Evolutionary conservation across 2,888 invertebrate species (phyloP).

Genomic region (Synergus japonicus): DNA sequence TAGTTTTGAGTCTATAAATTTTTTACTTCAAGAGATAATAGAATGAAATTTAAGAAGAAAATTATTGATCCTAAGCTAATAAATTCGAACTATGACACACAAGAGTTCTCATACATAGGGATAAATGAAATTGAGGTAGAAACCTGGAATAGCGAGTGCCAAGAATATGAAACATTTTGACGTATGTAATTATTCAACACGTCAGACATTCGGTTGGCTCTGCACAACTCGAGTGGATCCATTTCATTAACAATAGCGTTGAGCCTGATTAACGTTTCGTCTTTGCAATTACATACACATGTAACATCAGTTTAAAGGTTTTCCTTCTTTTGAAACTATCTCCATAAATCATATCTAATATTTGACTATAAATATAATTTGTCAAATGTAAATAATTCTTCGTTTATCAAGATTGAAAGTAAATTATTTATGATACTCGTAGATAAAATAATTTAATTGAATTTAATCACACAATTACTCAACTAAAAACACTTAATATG

Average conservation of each 20-base stretch:
- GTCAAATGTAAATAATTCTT: too few species aligned
- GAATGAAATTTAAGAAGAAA: not conserved
- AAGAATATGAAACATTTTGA: constrained; percentile 63
- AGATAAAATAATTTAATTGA: too few species aligned
- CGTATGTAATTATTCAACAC: constrained; percentile 62
- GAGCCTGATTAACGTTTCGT: constrained; percentile 46
- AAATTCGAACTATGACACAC: not conserved
- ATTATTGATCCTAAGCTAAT: not conserved
- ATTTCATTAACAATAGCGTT: constrained; percentile 57
- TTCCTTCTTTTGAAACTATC: not conserved
- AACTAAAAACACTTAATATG: too few species aligned
- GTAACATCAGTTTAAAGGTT: not conserved
- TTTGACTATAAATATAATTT: not conserved
- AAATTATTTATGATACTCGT: too few species aligned
- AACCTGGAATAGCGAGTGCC: constrained; percentile 21
- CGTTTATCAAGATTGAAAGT: too few species aligned
- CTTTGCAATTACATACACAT: not conserved
- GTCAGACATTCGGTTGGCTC: constrained; percentile 59
- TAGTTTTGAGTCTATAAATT: too few species aligned
- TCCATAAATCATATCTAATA: not conserved
- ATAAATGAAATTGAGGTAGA: constrained; percentile 27
- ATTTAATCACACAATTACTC: too few species aligned
- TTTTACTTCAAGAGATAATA: too few species aligned
- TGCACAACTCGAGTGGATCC: constrained; percentile 54
- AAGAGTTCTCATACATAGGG: not conserved